Evolutionary conservation across 2,797 vertebrate species (phyloP).

Genomic region (Hippoglossus hippoglossus): DNA sequence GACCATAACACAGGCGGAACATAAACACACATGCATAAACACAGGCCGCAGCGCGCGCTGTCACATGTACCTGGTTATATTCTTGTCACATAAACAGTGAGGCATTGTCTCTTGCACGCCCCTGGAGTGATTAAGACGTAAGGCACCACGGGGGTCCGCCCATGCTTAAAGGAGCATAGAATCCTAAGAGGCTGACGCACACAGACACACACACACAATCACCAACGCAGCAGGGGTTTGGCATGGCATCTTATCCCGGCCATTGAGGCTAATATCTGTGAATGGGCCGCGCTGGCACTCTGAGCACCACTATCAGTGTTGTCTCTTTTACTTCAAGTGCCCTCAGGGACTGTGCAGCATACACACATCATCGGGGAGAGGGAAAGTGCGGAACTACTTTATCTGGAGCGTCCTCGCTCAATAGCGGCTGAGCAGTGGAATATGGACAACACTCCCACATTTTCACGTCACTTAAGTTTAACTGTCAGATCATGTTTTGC

Average conservation of each 20-base stretch:
- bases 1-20: slow-evolving; percentile 55
- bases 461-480: slow-evolving; percentile 31
- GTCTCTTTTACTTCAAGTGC: slow-evolving; percentile 53
- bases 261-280: slow-evolving; percentile 83
- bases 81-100: slow-evolving; percentile 66
- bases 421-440: slow-evolving; percentile 8
- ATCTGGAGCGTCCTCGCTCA: slow-evolving; percentile 11
- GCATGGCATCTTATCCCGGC: slow-evolving; percentile 70
- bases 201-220: slow-evolving; percentile 15
- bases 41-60: not conserved
- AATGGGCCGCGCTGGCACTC: slow-evolving; percentile 68
- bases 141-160: slow-evolving; percentile 49
- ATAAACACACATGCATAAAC: slow-evolving; percentile 51
- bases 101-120: slow-evolving; percentile 61
- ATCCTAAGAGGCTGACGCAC: slow-evolving; percentile 54
- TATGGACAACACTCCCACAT: slow-evolving; percentile 9
- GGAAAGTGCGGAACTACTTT: slow-evolving; percentile 17
- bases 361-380: slow-evolving; percentile 48
- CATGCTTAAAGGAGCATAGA: slow-evolving; percentile 65
- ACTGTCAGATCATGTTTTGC: slow-evolving; percentile 25
- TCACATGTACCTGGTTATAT: slow-evolving; percentile 43
- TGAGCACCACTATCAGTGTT: slow-evolving; percentile 50
- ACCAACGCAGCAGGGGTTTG: slow-evolving; percentile 72
- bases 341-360: slow-evolving; percentile 49
- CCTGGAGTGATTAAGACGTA: slow-evolving; percentile 72